phyloP scores from a whole-genome alignment of 1,140 invertebrate genomes.

The Cataglyphis hispanica region DNA sequence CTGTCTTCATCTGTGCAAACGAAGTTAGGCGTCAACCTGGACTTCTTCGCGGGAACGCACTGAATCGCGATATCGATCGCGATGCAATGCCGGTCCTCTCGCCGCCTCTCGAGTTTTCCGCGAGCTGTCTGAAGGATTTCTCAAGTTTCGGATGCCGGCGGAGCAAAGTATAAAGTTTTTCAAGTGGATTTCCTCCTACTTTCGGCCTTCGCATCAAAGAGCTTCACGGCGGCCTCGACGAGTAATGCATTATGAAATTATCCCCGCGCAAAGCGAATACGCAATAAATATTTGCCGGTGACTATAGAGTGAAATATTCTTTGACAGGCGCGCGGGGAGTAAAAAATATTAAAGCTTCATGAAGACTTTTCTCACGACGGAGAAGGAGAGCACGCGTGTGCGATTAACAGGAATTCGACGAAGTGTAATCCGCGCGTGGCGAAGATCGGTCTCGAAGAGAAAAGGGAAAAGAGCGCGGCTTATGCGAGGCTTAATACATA shows the following conservation, averaged over 20 bases:
- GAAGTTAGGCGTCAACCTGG: constrained; percentile 53
- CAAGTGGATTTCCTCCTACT: constrained; percentile 61
- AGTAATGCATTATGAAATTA: constrained; percentile 65
- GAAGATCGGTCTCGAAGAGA: constrained; percentile 23
- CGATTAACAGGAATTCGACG: not conserved
- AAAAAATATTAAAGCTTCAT: constrained; percentile 62
- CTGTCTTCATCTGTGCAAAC: constrained; percentile 40
- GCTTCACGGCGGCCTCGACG: constrained; percentile 33
- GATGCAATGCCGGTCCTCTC: constrained; percentile 59
- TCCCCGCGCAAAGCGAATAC: constrained; percentile 46
- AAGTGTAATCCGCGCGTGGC: constrained; percentile 5
- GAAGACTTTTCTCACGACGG: not conserved
- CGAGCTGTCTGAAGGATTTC: constrained; percentile 62
- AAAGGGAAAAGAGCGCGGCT: constrained; percentile 13
- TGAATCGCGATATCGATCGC: constrained; percentile 58
- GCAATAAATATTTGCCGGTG: constrained; percentile 59
- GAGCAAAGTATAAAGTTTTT: constrained; percentile 60
- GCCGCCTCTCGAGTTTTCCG: constrained; percentile 48
- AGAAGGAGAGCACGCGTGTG: not conserved
- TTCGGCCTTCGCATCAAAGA: constrained; percentile 63
- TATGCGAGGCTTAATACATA: constrained; percentile 41
- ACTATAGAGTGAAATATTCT: constrained; percentile 50
- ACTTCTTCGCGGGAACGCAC: constrained; percentile 28
- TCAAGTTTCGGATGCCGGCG: constrained; percentile 48
- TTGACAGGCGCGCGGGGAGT: constrained; percentile 26